These are phyloP conservation scores for Ispidina lecontei DNA, from an alignment of 2,797 vertebrate genomes.

Conservation along the genomic window DNA sequence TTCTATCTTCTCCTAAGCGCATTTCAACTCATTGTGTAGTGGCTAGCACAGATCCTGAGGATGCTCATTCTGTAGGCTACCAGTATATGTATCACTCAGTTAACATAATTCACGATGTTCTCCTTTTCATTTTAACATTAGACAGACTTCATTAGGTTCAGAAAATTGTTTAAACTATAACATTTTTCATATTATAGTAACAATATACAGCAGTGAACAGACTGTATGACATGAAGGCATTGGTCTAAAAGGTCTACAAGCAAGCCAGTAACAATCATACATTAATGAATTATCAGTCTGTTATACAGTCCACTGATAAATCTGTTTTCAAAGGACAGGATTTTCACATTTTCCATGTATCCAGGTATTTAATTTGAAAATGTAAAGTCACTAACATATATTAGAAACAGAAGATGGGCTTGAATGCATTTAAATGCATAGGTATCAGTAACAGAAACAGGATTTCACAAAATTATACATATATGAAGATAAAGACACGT, in stretches of 20 bases:
- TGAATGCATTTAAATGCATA: conserved; percentile 6
- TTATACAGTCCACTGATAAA: background rate
- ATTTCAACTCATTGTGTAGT: background rate
- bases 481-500: background rate
- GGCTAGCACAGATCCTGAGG: background rate
- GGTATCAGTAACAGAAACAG: background rate
- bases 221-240: background rate
- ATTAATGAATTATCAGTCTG: background rate
- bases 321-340: background rate
- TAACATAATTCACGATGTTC: background rate
- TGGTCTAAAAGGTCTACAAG: background rate
- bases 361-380: background rate
- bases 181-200: background rate
- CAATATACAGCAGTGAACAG: background rate
- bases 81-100: background rate
- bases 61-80: background rate
- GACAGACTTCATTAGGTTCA: background rate
- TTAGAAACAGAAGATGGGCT: background rate
- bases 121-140: conserved; percentile 26
- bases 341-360: background rate
- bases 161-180: background rate
- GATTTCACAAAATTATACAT: background rate
- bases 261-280: background rate
- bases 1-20: background rate
- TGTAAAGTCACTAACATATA: background rate